A percentile compares a stretch with the other conserved stretches of the same genome.
These are phyloP conservation scores for Emydura subglobosa DNA, from an alignment of 2,113 vertebrate species.

Conservation along the genomic window DNA sequence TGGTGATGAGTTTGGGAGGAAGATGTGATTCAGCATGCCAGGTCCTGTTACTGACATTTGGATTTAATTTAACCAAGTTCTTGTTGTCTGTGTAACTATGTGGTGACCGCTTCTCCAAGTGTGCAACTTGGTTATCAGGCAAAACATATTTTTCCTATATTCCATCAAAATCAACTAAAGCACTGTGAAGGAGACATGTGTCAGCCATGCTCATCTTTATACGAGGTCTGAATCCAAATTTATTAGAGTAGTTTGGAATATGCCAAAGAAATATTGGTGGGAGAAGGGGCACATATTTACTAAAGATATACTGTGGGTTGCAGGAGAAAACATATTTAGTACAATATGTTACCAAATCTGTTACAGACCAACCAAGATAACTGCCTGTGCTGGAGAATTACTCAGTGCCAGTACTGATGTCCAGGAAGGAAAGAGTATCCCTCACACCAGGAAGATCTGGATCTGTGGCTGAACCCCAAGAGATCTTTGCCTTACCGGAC, in stretches of 20 bases:
- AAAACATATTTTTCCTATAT: not conserved
- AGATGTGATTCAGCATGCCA: not conserved
- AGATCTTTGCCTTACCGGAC: too few species aligned
- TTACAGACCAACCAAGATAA: not conserved
- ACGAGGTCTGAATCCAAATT: not conserved
- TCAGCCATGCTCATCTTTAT: not conserved
- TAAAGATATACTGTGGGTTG: not conserved
- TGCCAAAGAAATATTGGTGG: not conserved
- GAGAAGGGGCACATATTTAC: not conserved
- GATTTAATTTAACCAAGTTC: not conserved
- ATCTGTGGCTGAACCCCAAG: too few species aligned
- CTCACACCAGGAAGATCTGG: too few species aligned
- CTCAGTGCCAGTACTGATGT: too few species aligned
- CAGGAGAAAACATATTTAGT: not conserved
- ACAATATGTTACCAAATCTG: not conserved
- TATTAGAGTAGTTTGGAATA: not conserved
- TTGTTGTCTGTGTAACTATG: not conserved
- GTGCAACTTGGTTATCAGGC: not conserved
- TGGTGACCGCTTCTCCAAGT: not conserved
- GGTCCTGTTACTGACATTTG: not conserved
- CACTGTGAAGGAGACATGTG: not conserved
- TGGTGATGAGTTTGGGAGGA: not conserved
- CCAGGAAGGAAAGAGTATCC: too few species aligned
- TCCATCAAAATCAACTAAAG: not conserved
- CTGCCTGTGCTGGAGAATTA: too few species aligned